These are phyloP conservation scores for Drosophila elegans DNA, from an alignment of 1,140 invertebrate species.

Conservation along the genomic window DNA sequence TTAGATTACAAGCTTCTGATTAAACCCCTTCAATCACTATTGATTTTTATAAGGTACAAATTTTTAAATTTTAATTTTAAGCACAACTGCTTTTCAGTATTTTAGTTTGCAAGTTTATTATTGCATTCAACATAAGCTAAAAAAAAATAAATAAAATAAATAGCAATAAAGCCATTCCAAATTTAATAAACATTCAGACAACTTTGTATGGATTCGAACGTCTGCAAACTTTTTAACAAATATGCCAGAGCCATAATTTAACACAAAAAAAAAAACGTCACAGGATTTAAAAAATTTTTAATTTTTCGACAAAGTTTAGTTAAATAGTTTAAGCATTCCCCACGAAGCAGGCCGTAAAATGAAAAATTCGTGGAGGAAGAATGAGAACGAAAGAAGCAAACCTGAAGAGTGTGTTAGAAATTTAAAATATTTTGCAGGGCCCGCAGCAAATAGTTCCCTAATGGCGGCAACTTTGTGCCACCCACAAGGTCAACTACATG, in stretches of 20 bases:
- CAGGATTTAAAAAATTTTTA: constrained; percentile 5
- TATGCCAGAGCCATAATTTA: constrained; percentile 2
- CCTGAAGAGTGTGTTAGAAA: constrained; percentile 18
- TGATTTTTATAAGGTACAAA: no score
- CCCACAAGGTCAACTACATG: constrained; percentile 75
- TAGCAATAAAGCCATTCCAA: no score
- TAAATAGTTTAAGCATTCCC: constrained; percentile 31
- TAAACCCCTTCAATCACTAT: no score
- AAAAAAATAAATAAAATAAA: no score
- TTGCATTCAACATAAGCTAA: no score
- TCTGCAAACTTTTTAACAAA: constrained; percentile 4
- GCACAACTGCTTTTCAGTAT: no score
- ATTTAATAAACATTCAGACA: no score
- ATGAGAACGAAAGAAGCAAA: not conserved
- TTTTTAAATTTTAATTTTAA: no score
- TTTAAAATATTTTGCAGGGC: constrained; percentile 45
- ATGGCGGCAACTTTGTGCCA: constrained; percentile 56
- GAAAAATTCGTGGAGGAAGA: not conserved
- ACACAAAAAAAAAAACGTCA: not conserved
- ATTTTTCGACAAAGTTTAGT: constrained; percentile 18
- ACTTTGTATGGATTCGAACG: not conserved
- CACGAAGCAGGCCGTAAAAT: not conserved
- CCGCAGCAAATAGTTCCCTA: constrained; percentile 72
- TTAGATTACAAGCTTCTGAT: no score
- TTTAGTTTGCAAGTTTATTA: no score